Base-by-base conservation (phyloP, 2,888 invertebrate species). In the Nasonovia ribisnigri region DNA sequence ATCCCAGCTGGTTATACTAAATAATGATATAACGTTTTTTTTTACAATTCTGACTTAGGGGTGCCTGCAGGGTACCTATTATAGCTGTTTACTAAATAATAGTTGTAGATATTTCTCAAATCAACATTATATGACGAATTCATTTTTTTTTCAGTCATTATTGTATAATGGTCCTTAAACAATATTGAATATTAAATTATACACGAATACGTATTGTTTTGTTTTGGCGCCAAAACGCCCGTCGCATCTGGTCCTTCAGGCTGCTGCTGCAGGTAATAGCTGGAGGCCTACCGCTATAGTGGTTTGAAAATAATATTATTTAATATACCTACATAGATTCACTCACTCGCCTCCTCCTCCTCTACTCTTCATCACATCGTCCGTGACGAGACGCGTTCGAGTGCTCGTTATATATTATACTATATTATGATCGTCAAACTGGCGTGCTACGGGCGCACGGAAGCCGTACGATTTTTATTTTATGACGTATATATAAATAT, bases 381-480 rank as follows among this genome's bases (percentile, higher is more conserved):
- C 20, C 8, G 36, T 20, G 20, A 20, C 36, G 77, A 77, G 36
- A 20, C 36, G 20, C 77, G 77, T 77, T 42, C 77, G 77, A 77
- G 77, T 77, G 77, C 20, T 77, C 77, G 36, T 77, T 36, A 77
- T 36, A 36, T 60, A 24, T 54, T 54, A 54, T 57, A 57, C 26
- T 57, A 57, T 57, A 57, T 57, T 67, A 77, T 6, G 36, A 77
- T 77, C 77, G 77, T 77, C 77, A 36, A 11, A 77, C 77, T 8
- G 36, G 36, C 77, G 67, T 77, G 36, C 77, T 77, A 36, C 36
- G 36, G 77, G 20, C 36, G 77, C 77, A 77, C 77, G 36, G 77
- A 77, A 77, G 77, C 77, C 77, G 36, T 77, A 77, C 36, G 20
- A 77, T 77, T 77, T 77, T 77, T 77, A 36, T 77, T 77, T 77